Evolutionary conservation across 2,113 vertebrate genomes (phyloP), one percentile per base, ranked within the genome.

Genomic region (Cettia cetti): DNA sequence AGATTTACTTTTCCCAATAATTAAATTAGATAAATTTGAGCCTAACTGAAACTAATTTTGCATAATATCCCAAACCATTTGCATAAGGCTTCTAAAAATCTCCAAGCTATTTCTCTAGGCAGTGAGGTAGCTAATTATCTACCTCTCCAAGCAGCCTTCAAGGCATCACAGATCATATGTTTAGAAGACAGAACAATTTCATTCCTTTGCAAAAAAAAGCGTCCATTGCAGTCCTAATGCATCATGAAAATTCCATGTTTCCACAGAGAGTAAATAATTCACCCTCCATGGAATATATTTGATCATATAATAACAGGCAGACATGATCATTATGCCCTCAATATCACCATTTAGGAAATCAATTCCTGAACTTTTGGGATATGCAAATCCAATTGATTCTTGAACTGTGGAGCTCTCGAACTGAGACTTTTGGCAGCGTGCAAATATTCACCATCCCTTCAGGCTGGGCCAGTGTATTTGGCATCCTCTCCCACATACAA

Each of bases 21-120:
- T 97, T 97, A 97, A 98, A 97, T 98, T 97, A 97, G 96, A 96
- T 97, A 97, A 97, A 98, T 98, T 97, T 97, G 90, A 98, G 93
- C 89, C 95, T 97, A 98, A 97, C 95, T 87, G 92, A 97, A 98
- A 97, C 93, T 95, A 97, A 98, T 98, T 98, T 97, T 95, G 95
- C 95, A 91, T 98, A 97, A 97, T 98, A 98, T 97, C 96, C 95
- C 95, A 96, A 97, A 96, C 82, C 96, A 97, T 98, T 98, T 98
- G 95, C 97, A 95, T 94, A 90, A 89, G 86, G 65, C 91, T 96
- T 96, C 95, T 93, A 96, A 97, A 97, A 98, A 72, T 96, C 96
- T 97, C 95, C 89, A 92, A 93, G 91, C 96, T 97, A 97, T 98
- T 97, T 97, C 97, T 98, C 97, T 89, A 98, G 97, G 96, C 96